Percentiles rank a stretch among this genome's conserved stretches.
Evolutionary conservation across 2,888 invertebrate species (phyloP).

Genomic region (Lithosia quadra): DNA sequence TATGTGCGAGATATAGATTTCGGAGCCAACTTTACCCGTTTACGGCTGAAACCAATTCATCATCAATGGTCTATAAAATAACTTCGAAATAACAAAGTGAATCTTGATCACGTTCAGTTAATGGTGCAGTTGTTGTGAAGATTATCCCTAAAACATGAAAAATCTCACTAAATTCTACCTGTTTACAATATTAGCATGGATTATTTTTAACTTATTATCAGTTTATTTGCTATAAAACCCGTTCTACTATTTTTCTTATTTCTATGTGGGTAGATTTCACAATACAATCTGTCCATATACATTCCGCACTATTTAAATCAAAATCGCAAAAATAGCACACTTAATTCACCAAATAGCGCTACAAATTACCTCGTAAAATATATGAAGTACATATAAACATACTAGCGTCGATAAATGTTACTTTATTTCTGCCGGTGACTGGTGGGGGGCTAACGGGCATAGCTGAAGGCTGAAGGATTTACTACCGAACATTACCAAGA

Average conservation of each 20-base stretch:
- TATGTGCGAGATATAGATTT: conserved; percentile 12
- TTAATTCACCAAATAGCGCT: not conserved
- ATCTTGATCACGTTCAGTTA: not conserved
- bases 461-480: conserved; percentile 52
- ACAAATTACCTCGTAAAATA: conserved; percentile 5
- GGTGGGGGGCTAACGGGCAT: conserved; percentile 19
- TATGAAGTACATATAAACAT: conserved; percentile 12
- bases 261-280: not conserved
- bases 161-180: too few relatives aligned
- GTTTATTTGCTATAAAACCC: too few relatives aligned
- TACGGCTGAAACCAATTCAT: conserved; percentile 12
- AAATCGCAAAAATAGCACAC: not conserved
- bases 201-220: too few relatives aligned
- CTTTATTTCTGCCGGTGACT: conserved; percentile 3
- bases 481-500: conserved; percentile 16
- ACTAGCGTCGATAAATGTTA: conserved; percentile 12
- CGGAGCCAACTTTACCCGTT: conserved; percentile 6
- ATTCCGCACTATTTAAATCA: not conserved
- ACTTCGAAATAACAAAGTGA: not conserved
- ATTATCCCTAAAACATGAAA: too few relatives aligned
- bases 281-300: not conserved
- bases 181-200: too few relatives aligned
- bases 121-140: too few relatives aligned
- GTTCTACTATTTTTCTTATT: too few relatives aligned
- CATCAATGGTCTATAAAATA: conserved; percentile 14